phyloP scores from a whole-genome alignment of 2,113 vertebrate genomes.

The Oryctolagus cuniculus region mOryCun1.1 NC_091444.1:16542501-16543000 shows the following conservation, averaged over 20 bases:
- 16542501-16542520: fast-evolving
- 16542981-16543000: neutral
- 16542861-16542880: neutral
- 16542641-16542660: no score
- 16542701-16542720: neutral
- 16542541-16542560: neutral
- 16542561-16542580: neutral
- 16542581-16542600: neutral
- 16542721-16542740: neutral
- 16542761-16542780: neutral
- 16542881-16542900: neutral
- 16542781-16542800: neutral
- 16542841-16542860: fast-evolving
- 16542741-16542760: neutral
- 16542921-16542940: neutral
- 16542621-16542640: no score
- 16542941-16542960: neutral
- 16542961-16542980: no score
- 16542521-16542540: neutral
- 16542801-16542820: neutral
- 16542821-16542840: neutral
- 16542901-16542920: neutral
- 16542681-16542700: neutral
- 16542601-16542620: neutral
- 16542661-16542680: neutral